Evolutionary conservation across 2,888 invertebrate species (phyloP).

Genomic region (Scaptomyza polygonia): DNA sequence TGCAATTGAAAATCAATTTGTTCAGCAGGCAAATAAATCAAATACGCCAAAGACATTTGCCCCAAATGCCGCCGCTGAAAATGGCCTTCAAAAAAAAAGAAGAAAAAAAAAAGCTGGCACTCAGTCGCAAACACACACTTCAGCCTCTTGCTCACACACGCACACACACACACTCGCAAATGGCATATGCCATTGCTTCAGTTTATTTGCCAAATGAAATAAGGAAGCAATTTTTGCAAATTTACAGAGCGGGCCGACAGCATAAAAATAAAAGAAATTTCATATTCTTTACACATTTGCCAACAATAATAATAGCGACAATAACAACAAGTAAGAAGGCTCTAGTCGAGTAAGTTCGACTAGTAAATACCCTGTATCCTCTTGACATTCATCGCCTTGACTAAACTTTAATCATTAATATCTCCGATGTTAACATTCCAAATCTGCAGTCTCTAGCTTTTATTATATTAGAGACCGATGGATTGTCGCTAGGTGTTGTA

Average conservation of each 20-base stretch:
- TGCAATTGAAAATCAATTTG: conserved; percentile 77
- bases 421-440: too few species aligned
- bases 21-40: conserved; percentile 67
- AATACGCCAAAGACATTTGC: conserved; percentile 67
- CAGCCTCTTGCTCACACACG: background rate
- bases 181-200: conserved; percentile 44
- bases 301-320: conserved; percentile 42
- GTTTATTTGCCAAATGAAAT: conserved; percentile 79
- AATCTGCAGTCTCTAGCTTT: too few species aligned
- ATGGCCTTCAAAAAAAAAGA: conserved; percentile 60
- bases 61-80: conserved; percentile 54
- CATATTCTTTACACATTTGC: conserved; percentile 48
- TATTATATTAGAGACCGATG: too few species aligned
- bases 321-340: background rate
- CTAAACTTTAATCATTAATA: too few species aligned
- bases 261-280: conserved; percentile 23
- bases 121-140: conserved; percentile 18
- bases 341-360: too few species aligned
- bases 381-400: too few species aligned
- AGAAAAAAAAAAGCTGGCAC: conserved; percentile 56
- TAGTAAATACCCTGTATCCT: too few species aligned
- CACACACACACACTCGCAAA: conserved; percentile 3
- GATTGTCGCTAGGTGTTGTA: too few species aligned
- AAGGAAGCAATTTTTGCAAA: conserved; percentile 80
- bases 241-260: conserved; percentile 62